phyloP scores from a whole-genome alignment of 1,140 invertebrate genomes.

The Trachymyrmex septentrionalis region DNA sequence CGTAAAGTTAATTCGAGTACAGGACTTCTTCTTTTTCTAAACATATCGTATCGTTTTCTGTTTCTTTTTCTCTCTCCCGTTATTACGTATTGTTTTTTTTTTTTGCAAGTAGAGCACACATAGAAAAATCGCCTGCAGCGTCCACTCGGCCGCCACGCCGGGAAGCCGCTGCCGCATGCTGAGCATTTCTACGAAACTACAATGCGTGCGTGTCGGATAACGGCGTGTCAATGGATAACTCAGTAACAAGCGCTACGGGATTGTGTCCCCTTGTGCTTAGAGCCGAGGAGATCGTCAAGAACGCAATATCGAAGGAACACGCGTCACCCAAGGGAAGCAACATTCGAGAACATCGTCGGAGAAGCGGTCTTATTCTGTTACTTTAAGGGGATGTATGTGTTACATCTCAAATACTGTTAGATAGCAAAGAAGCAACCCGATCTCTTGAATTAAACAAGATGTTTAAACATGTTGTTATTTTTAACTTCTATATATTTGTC shows the following conservation, averaged over 20 bases:
- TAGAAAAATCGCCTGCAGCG: slow-evolving; percentile 61
- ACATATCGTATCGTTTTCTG: slow-evolving; percentile 69
- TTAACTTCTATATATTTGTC: too few species aligned
- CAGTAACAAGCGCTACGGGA: slow-evolving; percentile 55
- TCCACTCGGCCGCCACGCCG: background rate
- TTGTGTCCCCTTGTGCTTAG: background rate
- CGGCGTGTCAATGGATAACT: slow-evolving; percentile 61
- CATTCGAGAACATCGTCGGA: background rate
- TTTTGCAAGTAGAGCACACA: slow-evolving; percentile 61
- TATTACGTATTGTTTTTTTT: slow-evolving; percentile 64
- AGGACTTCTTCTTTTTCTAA: slow-evolving; percentile 56
- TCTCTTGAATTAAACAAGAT: too few species aligned
- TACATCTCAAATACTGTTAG: too few species aligned
- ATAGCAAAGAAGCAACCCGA: too few species aligned
- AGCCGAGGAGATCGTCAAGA: background rate
- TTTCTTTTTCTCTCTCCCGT: slow-evolving; percentile 63
- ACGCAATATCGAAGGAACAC: slow-evolving; percentile 31
- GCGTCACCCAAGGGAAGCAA: background rate
- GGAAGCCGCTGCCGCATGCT: slow-evolving; percentile 6
- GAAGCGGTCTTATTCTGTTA: background rate
- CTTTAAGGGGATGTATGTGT: background rate
- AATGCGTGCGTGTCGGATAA: slow-evolving; percentile 56
- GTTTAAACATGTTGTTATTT: too few species aligned
- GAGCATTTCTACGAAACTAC: slow-evolving; percentile 46
- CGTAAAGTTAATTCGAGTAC: slow-evolving; percentile 75